Evolutionary conservation across 2,888 invertebrate species (phyloP), one percentile per base, ranked within the genome.

Genomic region (Mythimna albipuncta): DNA sequence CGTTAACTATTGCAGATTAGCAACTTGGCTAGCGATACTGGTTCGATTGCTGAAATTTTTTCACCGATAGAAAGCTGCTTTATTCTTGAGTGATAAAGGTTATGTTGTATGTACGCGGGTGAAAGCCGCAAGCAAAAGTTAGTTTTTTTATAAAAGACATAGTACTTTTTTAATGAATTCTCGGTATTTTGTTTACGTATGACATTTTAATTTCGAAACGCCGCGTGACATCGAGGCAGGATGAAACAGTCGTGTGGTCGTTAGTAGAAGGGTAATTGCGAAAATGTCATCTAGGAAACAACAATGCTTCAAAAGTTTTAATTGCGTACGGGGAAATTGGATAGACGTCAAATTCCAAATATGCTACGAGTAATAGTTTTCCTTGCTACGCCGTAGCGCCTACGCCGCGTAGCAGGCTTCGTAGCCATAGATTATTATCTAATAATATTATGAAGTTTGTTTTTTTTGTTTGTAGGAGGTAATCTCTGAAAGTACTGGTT

Each of bases 351-450:
- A 58, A 32, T 54, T 32, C 10, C 6, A n/a, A 64, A 47, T 54
- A 6, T 59, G 21, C 38, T 58, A 59, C 54, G 55, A 77, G 16
- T 50, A 11, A 16, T 35, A 16, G 19, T 71, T 21, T 16, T 7
- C 0, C 9, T 44, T 47, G 77, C 75, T 75, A 77, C 77, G 75
- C 50, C 77, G 75, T 77, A 75, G 77, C 69, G 11, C 10, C 72
- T 75, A 65, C 59, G 52, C 21, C 32, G 32, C 68, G 74, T 75
- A 69, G 75, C 61, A 41, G n/a, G 19, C 61, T 75, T 62, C 47
- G 50, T 61, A 10, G n/a, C n/a, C 13, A 66, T 38, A 9, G 9
- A 38, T 63, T 7, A 55, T 13, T 21, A 38, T 26, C 3, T 47
- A 44, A 44, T 44, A 4, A 9, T 32, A 32, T 32, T 32, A 32